These are phyloP conservation scores for Syritta pipiens DNA, from an alignment of 2,888 invertebrate species.

Conservation along the genomic window DNA sequence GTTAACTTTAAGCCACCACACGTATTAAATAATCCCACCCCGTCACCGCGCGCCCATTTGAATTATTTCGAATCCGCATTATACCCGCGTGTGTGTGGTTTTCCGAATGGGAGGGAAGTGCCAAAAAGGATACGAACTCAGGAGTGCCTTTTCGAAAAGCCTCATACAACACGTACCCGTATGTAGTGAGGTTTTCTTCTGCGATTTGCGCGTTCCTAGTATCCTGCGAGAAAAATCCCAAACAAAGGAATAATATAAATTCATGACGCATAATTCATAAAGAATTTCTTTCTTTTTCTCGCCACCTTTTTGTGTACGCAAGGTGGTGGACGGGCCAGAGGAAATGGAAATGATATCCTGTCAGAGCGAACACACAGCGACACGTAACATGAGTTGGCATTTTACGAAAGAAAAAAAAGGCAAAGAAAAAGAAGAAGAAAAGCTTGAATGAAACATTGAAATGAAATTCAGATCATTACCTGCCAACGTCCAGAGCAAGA, in stretches of 20 bases:
- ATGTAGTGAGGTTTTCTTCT: constrained; percentile 18
- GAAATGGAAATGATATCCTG: constrained; percentile 55
- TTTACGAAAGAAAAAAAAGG: not conserved
- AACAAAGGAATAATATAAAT: constrained; percentile 52
- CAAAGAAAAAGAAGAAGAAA: not conserved
- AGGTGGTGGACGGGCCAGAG: too few species aligned
- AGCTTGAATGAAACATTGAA: constrained; percentile 1
- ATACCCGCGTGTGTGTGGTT: not conserved
- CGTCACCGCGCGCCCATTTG: not conserved
- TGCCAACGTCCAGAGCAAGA: constrained; percentile 20
- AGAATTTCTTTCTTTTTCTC: constrained; percentile 19
- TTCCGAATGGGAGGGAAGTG: too few species aligned
- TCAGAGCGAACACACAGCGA: not conserved
- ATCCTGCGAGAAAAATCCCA: constrained; percentile 10
- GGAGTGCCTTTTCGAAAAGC: constrained; percentile 9
- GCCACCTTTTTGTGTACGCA: too few species aligned
- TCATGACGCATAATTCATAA: constrained; percentile 64
- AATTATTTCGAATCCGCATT: not conserved
- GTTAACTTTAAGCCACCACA: constrained; percentile 28
- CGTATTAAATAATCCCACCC: constrained; percentile 4
- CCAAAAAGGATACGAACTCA: not conserved
- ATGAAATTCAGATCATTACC: constrained; percentile 36
- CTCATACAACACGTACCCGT: constrained; percentile 25
- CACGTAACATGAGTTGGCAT: constrained; percentile 5
- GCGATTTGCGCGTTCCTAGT: not conserved